Percentiles rank a stretch among this genome's conserved stretches.
These are phyloP conservation scores for Cataglyphis altisquamis DNA, from an alignment of 2,888 invertebrate species.

Conservation along the genomic window DNA sequence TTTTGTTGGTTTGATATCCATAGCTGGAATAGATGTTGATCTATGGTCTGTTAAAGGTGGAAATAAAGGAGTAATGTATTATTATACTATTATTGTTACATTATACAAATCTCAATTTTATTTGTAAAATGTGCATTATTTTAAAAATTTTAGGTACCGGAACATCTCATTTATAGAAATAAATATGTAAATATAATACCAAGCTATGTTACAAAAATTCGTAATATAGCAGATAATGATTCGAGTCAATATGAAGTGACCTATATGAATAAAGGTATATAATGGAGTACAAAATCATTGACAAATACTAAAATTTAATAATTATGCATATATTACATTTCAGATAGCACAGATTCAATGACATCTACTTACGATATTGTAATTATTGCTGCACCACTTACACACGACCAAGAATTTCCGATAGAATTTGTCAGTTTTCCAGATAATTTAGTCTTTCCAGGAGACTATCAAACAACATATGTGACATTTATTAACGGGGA, in stretches of 20 bases:
- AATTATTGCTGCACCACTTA: slow-evolving; percentile 88
- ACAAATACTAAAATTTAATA: not conserved
- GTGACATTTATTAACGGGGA: slow-evolving; percentile 88
- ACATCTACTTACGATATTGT: slow-evolving; percentile 87
- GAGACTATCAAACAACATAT: slow-evolving; percentile 87
- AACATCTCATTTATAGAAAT: slow-evolving; percentile 79
- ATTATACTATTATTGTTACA: not conserved
- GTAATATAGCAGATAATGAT: slow-evolving; percentile 62
- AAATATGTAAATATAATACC: slow-evolving; percentile 74
- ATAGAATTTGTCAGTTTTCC: slow-evolving; percentile 87
- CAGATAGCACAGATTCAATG: slow-evolving; percentile 73
- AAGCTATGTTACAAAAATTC: slow-evolving; percentile 78
- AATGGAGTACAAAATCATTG: not conserved
- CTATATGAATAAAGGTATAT: slow-evolving; percentile 74
- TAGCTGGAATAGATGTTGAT: slow-evolving; percentile 87
- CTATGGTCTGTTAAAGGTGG: slow-evolving; percentile 89
- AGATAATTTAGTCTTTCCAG: slow-evolving; percentile 81
- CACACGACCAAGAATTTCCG: slow-evolving; percentile 83
- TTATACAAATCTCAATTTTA: not conserved
- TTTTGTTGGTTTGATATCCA: slow-evolving; percentile 85
- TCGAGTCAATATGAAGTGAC: slow-evolving; percentile 77
- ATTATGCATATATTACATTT: slow-evolving; percentile 9
- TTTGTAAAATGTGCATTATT: not conserved
- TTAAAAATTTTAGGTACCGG: slow-evolving; percentile 79
- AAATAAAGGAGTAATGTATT: slow-evolving; percentile 86